Evolutionary conservation across 2,113 vertebrate species (phyloP).

Genomic region (Xenopus borealis): DNA sequence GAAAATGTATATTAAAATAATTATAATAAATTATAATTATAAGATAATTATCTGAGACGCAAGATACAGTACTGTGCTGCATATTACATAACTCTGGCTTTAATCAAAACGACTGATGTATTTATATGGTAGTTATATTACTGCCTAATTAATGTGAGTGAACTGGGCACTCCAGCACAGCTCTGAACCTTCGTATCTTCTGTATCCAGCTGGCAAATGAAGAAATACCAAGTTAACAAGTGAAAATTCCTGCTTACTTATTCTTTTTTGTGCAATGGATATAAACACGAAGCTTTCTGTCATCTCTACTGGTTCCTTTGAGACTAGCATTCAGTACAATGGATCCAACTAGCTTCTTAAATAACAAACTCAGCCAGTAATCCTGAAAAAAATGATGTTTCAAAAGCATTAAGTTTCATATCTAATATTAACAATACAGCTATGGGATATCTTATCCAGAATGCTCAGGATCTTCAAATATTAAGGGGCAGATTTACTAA

Average conservation of each 20-base stretch:
- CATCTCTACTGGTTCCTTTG: neutral
- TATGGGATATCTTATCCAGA: no score
- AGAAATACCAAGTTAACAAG: neutral
- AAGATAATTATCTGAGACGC: no score
- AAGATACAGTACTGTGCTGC: no score
- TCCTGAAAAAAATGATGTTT: slow-evolving; percentile 64
- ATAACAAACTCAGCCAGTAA: slow-evolving; percentile 90
- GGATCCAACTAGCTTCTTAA: slow-evolving; percentile 85
- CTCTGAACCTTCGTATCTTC: neutral
- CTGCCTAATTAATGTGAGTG: no score
- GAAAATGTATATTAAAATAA: slow-evolving; percentile 24
- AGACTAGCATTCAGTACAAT: slow-evolving; percentile 68
- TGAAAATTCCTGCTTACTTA: slow-evolving; percentile 64
- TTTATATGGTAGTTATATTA: no score
- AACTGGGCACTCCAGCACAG: no score
- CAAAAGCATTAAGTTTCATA: no score
- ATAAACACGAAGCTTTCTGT: slow-evolving; percentile 72
- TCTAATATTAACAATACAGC: no score
- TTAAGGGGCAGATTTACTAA: no score
- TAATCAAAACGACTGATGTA: no score
- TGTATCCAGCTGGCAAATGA: neutral
- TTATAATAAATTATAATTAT: neutral
- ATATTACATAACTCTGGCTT: no score
- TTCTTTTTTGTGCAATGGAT: slow-evolving; percentile 79
- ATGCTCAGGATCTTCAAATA: no score